Base-by-base conservation (phyloP, 2,797 vertebrate genomes). In the Sciaenops ocellatus region DNA sequence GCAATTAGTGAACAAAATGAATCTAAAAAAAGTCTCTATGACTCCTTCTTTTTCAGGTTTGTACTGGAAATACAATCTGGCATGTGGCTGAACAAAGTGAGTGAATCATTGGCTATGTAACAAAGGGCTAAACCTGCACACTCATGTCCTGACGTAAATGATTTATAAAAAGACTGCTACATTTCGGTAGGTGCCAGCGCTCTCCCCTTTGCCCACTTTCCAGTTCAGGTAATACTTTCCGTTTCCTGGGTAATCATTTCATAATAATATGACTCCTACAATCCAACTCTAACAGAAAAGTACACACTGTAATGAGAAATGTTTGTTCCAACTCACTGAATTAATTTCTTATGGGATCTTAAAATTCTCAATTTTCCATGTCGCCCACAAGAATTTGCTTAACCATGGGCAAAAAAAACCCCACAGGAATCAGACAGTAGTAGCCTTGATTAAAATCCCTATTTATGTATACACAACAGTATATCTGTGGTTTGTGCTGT, bases 101-200 rank as follows among this genome's bases (percentile, higher is more conserved):
- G 80, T 90, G 61, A 89, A 88, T 89, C 76, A 88, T 69, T 87
- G 64, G 69, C 81, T 13, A 34, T 10, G 52, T 63, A 82, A 85
- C 63, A 85, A 81, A 89, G 64, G 18, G 13, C 62, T 50, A 57
- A 80, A 87, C 68, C 74, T 81, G 85, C 75, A 70, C 73, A 63
- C 57, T 76, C 72, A 62, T 72, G 54, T 76, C 71, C 67, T 80
- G 76, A 90, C 17, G 80, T 71, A 75, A 87, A 83, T 89, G 69
- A 87, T 87, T 87, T 66, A 79, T 73, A 73, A 84, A 80, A 83
- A 83, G 60, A 79, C 50, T 59, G 20, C 68, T 57, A n/a, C 51
- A 28, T 79, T 69, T 73, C 56, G 78, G 38, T 12, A 12, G 67
- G 22, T 57, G 84, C 76, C 73, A 30, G 61, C 54, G 9, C 50